Conservation (phyloP, 2,888 invertebrate species). For the Callosobruchus maculatus region DNA sequence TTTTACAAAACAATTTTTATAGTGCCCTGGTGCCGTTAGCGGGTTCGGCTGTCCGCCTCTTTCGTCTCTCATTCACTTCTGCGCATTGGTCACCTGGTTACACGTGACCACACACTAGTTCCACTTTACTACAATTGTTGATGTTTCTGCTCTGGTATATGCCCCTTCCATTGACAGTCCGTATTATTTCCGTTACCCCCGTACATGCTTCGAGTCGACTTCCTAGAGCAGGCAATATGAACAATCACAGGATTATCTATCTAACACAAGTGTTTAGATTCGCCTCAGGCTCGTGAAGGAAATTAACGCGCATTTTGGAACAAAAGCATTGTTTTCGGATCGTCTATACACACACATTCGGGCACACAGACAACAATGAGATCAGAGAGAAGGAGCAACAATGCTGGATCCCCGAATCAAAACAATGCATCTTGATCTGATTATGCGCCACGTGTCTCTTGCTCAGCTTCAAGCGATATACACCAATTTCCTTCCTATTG, state of each 20-base stretch:
- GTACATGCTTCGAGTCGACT: too few relatives aligned
- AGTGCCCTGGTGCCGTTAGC: too few relatives aligned
- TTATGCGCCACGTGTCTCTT: background rate
- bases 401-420: background rate
- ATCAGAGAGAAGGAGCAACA: background rate
- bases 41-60: too few relatives aligned
- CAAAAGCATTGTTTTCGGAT: background rate
- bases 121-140: too few relatives aligned
- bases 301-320: background rate
- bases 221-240: background rate
- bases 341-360: background rate
- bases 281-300: background rate
- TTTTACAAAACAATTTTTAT: too few relatives aligned
- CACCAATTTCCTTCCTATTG: background rate
- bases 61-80: too few relatives aligned
- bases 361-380: background rate
- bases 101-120: too few relatives aligned
- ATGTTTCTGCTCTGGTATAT: too few relatives aligned
- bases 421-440: background rate
- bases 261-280: background rate
- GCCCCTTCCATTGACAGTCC: too few relatives aligned
- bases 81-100: too few relatives aligned
- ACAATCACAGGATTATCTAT: background rate
- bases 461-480: background rate
- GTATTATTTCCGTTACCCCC: too few relatives aligned